Percentiles rank a stretch among this genome's conserved stretches.
These are phyloP conservation scores for Otolemur garnettii DNA, from an alignment of 2,113 vertebrate species.

Conservation along the genomic window DNA sequence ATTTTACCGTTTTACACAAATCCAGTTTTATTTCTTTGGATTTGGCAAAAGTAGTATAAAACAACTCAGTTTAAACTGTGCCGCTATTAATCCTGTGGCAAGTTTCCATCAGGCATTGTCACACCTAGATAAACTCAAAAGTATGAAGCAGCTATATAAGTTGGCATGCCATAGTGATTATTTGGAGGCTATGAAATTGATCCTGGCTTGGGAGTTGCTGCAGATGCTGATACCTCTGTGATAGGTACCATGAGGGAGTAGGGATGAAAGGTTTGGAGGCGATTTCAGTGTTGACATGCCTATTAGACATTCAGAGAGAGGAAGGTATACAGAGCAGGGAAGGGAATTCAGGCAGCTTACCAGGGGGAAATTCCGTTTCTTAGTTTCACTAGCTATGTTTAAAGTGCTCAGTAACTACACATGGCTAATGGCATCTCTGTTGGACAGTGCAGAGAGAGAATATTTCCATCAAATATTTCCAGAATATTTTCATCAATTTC, in stretches of 20 bases:
- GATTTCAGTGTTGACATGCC: background rate
- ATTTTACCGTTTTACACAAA: constrained; percentile 20
- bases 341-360: background rate
- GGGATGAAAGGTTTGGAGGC: background rate
- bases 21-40: constrained; percentile 12
- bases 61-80: constrained; percentile 20
- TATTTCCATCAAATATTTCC: background rate
- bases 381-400: background rate
- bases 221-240: background rate
- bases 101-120: background rate
- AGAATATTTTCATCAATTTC: too few species aligned
- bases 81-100: background rate
- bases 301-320: background rate
- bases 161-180: background rate
- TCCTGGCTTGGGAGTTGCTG: background rate
- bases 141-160: background rate
- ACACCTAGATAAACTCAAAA: background rate
- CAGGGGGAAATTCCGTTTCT: background rate
- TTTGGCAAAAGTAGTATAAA: background rate
- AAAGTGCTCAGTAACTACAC: background rate
- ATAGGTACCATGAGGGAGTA: background rate
- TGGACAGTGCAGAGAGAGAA: background rate
- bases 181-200: background rate
- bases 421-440: background rate
- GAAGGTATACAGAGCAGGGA: background rate